Conservation (phyloP, 2,888 invertebrate genomes). For the Ichneumoninae sp. region DNA sequence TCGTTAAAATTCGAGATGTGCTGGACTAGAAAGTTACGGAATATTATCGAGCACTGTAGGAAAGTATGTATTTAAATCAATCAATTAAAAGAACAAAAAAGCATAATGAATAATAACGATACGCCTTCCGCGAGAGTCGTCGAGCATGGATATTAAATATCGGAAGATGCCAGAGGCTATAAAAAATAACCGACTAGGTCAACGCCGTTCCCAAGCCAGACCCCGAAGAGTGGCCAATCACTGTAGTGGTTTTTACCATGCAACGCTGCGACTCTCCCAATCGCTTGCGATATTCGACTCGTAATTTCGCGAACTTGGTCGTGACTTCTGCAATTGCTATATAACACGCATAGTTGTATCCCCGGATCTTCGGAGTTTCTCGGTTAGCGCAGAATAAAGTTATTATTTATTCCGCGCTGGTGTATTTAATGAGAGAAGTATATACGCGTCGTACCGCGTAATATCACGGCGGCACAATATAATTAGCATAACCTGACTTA, state of each 20-base stretch:
- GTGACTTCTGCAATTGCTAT: conserved; percentile 32
- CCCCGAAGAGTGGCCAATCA: neutral
- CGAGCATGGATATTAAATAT: neutral
- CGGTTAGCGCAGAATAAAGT: conserved; percentile 71
- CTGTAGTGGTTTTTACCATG: conserved; percentile 8
- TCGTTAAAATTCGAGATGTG: neutral
- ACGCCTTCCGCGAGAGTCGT: neutral
- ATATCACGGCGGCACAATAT: conserved; percentile 73
- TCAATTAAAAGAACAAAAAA: neutral
- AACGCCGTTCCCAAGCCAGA: conserved; percentile 10
- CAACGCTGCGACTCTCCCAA: conserved; percentile 6
- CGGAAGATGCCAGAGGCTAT: neutral
- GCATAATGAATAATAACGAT: neutral
- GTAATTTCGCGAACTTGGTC: conserved; percentile 52
- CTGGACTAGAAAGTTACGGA: neutral
- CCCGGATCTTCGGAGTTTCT: neutral
- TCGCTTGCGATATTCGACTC: conserved; percentile 40
- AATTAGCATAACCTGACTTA: conserved; percentile 79
- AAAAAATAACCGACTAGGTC: conserved; percentile 9
- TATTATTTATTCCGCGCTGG: conserved; percentile 75
- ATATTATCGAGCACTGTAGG: neutral
- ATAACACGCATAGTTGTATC: conserved; percentile 21
- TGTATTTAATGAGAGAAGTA: conserved; percentile 73
- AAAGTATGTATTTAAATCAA: neutral
- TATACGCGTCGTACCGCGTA: conserved; percentile 59